Evolutionary conservation across 2,113 vertebrate genomes (phyloP), one percentile per base, ranked within the genome.

Genomic region (Notothenia rossii): DNA sequence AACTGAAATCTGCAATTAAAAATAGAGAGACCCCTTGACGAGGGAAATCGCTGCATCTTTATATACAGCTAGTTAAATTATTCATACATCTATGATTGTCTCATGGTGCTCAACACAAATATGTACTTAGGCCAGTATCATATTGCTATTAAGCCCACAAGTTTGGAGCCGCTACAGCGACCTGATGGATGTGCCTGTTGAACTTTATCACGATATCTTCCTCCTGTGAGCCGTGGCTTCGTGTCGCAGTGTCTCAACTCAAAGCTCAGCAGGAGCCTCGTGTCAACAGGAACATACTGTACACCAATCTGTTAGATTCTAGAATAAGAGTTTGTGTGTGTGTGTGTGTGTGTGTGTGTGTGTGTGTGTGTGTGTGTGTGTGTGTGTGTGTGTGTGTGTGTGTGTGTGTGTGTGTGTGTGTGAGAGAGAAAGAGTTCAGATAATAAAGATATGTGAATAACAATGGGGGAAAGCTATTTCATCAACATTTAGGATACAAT

Each of bases 41-140:
- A 68, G 61, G 55, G 65, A 22, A 53, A 80, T 70, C 17, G 66
- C 74, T 49, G 25, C 40, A 61, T 56, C 70, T 72, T 64, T 59
- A n/a, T 79, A 63, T 40, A 73, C 54, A 65, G 15, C 54, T 22
- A 43, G 86, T 79, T 91, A 67, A 93, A 92, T 93, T 86, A 89
- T 92, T 83, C 76, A 93, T 33, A 55, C n/a, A 48, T 81, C 82
- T 86, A 81, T 85, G 85, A 82, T 83, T 72, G 85, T 88, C 79
- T 88, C 58, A 13, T 79, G 40, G 36, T 13, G 50, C 66, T 62
- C 40, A 33, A 18, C 51, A 58, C 49, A 45, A 45, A 46, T 33
- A 40, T 15, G 0, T 20, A 72, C 33, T 63, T 36, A 36, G 46
- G 45, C 36, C 8, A 17, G 33, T 67, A 63, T 75, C 62, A 54